Base-by-base conservation (phyloP, 2,888 invertebrate species). In the Dorcus hopei region DNA sequence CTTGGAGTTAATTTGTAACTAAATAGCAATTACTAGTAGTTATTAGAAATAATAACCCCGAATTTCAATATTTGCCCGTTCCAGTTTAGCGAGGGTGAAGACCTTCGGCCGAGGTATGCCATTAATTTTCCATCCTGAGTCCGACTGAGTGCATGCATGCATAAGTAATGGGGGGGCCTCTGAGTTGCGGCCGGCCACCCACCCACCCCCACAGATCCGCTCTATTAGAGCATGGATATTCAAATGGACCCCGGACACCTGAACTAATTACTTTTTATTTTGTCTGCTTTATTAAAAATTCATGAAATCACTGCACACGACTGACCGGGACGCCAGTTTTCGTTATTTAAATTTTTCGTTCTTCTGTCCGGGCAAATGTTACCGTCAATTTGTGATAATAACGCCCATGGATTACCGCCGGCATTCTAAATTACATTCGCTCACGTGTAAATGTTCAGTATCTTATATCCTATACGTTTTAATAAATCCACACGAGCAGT, bases 201-300 rank as follows among this genome's bases (percentile, higher is more conserved):
- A 19, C 1, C 45, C 45, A 9, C 45, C 16, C 23, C 16, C 45
- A n/a, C 45, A 45, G 45, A 45, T 45, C 16, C 45, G 45, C 45
- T 45, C 45, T 45, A 45, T 45, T 45, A 45, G 45, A 45, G 45
- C 45, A 23, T 45, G 23, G 45, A 45, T 45, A 45, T 45, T 45
- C 45, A 45, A 45, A 45, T 45, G 45, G 45, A 19, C 45, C 19
- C 19, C 19, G 45, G 45, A 45, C 45, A 45, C 45, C 45, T 45
- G 45, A 45, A 23, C 45, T 45, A 45, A 45, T 45, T 19, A 45
- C 45, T 45, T 45, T 45, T 45, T 45, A 45, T 45, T 45, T 9
- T 23, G 45, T 45, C 45, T 23, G 45, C 9, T 23, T 11, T 23
- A 45, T 45, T 45, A 45, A 45, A 45, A 45, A 45, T 45, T 45